Conservation (phyloP, 1,140 invertebrate genomes). For the Halictus rubicundus region DNA sequence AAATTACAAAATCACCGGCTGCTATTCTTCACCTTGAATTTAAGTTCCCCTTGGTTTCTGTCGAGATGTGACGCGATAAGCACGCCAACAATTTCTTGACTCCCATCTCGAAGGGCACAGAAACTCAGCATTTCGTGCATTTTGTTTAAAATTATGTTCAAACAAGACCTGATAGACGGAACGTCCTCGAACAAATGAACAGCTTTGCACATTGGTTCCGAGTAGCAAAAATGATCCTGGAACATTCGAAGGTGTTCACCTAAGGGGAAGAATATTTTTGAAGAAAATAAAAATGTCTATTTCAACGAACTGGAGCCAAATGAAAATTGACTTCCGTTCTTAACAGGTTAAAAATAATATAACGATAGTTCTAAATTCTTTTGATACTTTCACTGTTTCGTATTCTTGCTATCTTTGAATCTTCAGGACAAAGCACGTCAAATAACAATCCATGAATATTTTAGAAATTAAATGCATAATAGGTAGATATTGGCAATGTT, state of each 20-base stretch:
- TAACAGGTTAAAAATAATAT: too few species aligned
- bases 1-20: too few species aligned
- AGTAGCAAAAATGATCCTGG: constrained; percentile 13
- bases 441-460: not conserved
- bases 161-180: constrained; percentile 23
- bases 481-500: not conserved
- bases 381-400: too few species aligned
- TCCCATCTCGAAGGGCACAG: constrained; percentile 58
- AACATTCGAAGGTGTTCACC: constrained; percentile 8
- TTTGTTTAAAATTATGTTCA: constrained; percentile 10
- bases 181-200: constrained; percentile 41
- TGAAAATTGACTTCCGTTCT: too few species aligned
- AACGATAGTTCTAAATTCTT: too few species aligned
- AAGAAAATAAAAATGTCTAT: too few species aligned
- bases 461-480: not conserved
- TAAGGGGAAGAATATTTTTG: too few species aligned
- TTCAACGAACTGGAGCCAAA: too few species aligned
- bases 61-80: constrained; percentile 28
- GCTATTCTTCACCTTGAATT: not conserved
- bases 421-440: too few species aligned
- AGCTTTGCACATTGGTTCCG: constrained; percentile 40
- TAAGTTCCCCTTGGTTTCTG: not conserved
- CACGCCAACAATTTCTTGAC: constrained; percentile 45
- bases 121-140: constrained; percentile 37
- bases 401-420: too few species aligned